Percentiles rank a stretch among this genome's conserved stretches.
Evolutionary conservation across 2,113 vertebrate genomes (phyloP).

Genomic region (Vimba vimba): DNA sequence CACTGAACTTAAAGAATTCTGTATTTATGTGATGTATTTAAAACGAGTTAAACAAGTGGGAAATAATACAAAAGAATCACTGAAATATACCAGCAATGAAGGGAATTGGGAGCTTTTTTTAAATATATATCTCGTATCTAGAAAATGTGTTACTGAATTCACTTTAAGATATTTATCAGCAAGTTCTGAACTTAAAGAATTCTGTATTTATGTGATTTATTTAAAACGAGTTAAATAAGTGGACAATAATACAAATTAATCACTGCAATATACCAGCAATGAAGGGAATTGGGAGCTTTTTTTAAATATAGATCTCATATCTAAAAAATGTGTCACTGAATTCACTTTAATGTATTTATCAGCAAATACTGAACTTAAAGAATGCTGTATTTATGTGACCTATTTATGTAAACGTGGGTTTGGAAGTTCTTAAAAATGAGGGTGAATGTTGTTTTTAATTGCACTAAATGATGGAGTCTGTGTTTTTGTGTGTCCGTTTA

Average conservation of each 20-base stretch:
- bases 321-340: not conserved
- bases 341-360: not conserved
- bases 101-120: too few species aligned
- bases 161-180: not conserved
- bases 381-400: slow-evolving; percentile 9
- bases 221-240: too few species aligned
- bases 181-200: not conserved
- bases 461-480: not conserved
- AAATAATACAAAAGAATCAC: too few species aligned
- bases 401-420: not conserved
- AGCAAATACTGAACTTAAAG: not conserved
- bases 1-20: too few species aligned
- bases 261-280: not conserved
- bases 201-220: slow-evolving; percentile 11
- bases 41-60: too few species aligned
- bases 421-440: not conserved
- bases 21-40: too few species aligned
- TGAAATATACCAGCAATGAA: too few species aligned
- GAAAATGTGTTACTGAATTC: too few species aligned
- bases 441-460: not conserved
- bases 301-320: not conserved
- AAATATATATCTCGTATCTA: too few species aligned
- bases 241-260: not conserved
- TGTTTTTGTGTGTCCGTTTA: not conserved
- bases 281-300: not conserved